phyloP scores from a whole-genome alignment of 2,113 vertebrate species.

The Trachemys scripta region DNA sequence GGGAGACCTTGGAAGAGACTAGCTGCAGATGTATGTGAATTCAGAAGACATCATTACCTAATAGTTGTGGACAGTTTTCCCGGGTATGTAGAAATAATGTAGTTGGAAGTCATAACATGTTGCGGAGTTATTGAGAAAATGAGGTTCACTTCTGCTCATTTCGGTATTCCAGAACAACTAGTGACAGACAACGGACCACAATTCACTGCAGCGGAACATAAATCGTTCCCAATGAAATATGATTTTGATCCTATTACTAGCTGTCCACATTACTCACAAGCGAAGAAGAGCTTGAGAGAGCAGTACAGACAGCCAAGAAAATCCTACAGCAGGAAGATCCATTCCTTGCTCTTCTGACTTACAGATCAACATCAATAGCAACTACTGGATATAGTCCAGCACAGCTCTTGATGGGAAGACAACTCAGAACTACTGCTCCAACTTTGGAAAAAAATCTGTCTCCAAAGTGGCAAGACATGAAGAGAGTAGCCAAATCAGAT shows the following conservation, averaged over 20 bases:
- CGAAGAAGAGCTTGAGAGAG: not conserved
- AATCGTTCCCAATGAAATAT: not conserved
- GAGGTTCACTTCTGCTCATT: not conserved
- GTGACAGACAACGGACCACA: not conserved
- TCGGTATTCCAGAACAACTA: not conserved
- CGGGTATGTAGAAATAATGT: not conserved
- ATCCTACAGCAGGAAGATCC: not conserved
- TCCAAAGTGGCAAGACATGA: not conserved
- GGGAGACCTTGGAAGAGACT: not conserved
- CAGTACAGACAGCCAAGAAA: not conserved
- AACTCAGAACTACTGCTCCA: not conserved
- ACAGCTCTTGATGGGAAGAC: not conserved
- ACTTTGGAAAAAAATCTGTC: not conserved
- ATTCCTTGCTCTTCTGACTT: not conserved
- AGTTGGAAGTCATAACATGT: not conserved
- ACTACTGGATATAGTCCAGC: not conserved
- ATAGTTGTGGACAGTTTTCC: not conserved
- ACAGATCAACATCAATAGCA: not conserved
- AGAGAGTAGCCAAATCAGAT: not conserved
- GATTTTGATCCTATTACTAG: not conserved
- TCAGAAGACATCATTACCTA: not conserved
- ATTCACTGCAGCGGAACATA: not conserved
- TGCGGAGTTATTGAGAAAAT: not conserved
- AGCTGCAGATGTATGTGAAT: not conserved
- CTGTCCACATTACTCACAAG: not conserved